phyloP scores from a whole-genome alignment of 1,140 invertebrate genomes.

The Gryon sp. region DNA sequence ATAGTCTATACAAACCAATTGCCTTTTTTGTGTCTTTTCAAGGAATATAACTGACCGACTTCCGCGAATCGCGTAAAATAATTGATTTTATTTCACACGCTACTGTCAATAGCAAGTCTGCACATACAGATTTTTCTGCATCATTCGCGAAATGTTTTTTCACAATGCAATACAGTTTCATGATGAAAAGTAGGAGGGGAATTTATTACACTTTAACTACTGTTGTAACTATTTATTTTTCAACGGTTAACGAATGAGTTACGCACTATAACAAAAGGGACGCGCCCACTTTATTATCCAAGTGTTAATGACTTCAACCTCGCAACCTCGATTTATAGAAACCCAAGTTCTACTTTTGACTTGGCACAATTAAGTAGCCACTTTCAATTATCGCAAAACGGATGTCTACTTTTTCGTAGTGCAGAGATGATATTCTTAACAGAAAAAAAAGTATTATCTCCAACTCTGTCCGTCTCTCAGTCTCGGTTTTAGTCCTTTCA shows the following conservation, averaged over 20 bases:
- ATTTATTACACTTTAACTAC: constrained; percentile 27
- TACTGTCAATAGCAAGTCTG: constrained; percentile 22
- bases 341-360: constrained; percentile 26
- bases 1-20: constrained; percentile 1
- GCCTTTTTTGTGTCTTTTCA: not conserved
- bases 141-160: constrained; percentile 34
- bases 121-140: constrained; percentile 32
- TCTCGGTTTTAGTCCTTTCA: too few species aligned
- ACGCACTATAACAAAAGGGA: constrained; percentile 16
- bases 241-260: constrained; percentile 20
- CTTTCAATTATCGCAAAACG: constrained; percentile 35
- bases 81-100: constrained; percentile 34
- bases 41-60: not conserved
- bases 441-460: too few species aligned
- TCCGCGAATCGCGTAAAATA: constrained; percentile 24
- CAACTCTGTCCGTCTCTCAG: too few species aligned
- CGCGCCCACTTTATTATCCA: constrained; percentile 34
- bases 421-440: too few species aligned
- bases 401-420: constrained; percentile 20
- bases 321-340: constrained; percentile 38
- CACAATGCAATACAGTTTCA: too few species aligned
- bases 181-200: not conserved
- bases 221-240: constrained; percentile 37
- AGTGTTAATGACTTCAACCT: constrained; percentile 49
- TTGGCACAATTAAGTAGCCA: constrained; percentile 16